Evolutionary conservation across 2,888 invertebrate genomes (phyloP).

Genomic region (Lasioglossum villosulum): DNA sequence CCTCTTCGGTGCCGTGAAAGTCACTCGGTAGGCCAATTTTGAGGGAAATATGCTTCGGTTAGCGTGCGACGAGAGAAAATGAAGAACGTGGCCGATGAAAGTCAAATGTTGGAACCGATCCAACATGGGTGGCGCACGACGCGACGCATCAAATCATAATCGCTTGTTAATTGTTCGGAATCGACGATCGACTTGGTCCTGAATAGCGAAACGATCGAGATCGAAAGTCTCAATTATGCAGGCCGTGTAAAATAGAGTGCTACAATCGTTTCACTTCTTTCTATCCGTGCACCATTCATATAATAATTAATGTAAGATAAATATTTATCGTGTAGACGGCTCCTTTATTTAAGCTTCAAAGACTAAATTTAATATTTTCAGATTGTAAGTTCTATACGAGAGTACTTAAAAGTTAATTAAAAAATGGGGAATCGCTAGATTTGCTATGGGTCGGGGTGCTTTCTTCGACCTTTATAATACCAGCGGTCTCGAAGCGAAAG

Average conservation of each 20-base stretch:
- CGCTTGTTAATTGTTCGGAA: slow-evolving; percentile 47
- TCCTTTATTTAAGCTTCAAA: too few species aligned
- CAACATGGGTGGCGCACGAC: slow-evolving; percentile 52
- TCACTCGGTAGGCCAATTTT: slow-evolving; percentile 52
- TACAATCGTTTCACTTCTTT: too few species aligned
- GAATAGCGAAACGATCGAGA: slow-evolving; percentile 26
- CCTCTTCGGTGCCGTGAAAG: slow-evolving; percentile 62
- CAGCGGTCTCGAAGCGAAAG: slow-evolving; percentile 59
- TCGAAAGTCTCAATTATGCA: slow-evolving; percentile 35
- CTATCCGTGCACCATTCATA: too few species aligned
- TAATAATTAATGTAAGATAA: too few species aligned
- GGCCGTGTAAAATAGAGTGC: too few species aligned
- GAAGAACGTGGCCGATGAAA: slow-evolving; percentile 74
- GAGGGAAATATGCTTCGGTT: slow-evolving; percentile 63
- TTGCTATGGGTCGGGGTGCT: neutral
- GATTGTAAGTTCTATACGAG: too few species aligned
- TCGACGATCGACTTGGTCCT: slow-evolving; percentile 9
- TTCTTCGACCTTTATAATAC: neutral
- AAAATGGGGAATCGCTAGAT: too few species aligned
- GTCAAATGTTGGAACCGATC: slow-evolving; percentile 74
- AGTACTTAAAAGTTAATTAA: too few species aligned
- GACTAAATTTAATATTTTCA: too few species aligned
- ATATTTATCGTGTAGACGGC: too few species aligned
- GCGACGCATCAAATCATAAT: slow-evolving; percentile 48
- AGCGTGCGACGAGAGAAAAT: slow-evolving; percentile 66